A percentile compares a stretch with the other conserved stretches of the same genome.
Evolutionary conservation across 2,888 invertebrate species (phyloP).

Genomic region (Lydus trimaculatus): DNA sequence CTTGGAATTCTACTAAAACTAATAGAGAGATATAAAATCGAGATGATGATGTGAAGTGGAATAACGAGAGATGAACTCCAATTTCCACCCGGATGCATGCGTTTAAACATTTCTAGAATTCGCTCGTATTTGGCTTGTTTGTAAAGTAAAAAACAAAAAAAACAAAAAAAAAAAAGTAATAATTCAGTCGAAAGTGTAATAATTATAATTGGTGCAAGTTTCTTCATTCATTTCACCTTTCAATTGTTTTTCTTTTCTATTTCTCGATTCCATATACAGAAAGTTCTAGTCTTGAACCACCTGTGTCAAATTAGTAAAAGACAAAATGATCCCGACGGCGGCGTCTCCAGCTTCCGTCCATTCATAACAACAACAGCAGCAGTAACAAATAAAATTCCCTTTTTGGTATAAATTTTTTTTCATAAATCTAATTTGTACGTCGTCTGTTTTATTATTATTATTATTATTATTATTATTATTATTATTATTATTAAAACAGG

Average conservation of each 20-base stretch:
- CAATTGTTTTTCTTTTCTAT: conserved; percentile 33
- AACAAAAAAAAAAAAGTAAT: conserved; percentile 18
- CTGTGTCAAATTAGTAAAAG: conserved; percentile 59
- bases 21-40: neutral
- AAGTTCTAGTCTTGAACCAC: conserved; percentile 53
- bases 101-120: neutral
- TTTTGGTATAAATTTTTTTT: conserved; percentile 40
- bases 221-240: conserved; percentile 41
- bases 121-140: neutral
- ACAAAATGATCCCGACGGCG: conserved; percentile 54
- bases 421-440: conserved; percentile 49
- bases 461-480: conserved; percentile 37
- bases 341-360: conserved; percentile 12
- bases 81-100: neutral
- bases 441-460: conserved; percentile 38
- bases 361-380: neutral
- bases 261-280: conserved; percentile 45
- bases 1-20: neutral
- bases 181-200: conserved; percentile 29
- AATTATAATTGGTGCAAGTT: conserved; percentile 39
- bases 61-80: neutral
- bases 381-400: conserved; percentile 43
- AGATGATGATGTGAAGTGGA: neutral
- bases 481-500: conserved; percentile 25
- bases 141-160: conserved; percentile 17